phyloP scores from a whole-genome alignment of 1,140 invertebrate genomes.

The Drosophila pruinosa region DNA sequence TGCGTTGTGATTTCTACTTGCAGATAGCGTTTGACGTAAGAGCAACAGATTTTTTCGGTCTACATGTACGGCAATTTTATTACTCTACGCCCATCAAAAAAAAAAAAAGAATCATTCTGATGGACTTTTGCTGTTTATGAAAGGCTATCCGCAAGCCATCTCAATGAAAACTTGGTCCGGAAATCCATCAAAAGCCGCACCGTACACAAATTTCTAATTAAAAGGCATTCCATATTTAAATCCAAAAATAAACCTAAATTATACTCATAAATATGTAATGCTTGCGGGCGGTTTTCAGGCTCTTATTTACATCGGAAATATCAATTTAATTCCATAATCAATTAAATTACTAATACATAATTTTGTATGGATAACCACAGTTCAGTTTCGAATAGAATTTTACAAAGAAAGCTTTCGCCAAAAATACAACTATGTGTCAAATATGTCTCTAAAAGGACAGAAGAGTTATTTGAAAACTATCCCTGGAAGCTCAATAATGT shows the following conservation, averaged over 20 bases:
- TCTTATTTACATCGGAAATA: neutral
- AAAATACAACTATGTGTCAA: neutral
- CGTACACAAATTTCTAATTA: conserved; percentile 31
- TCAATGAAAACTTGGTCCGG: conserved; percentile 6
- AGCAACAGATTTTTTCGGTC: conserved; percentile 69
- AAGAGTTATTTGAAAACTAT: neutral
- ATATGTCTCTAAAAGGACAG: neutral
- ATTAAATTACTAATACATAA: no score
- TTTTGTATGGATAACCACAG: no score
- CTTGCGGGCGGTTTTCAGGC: neutral
- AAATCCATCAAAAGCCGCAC: conserved; percentile 22
- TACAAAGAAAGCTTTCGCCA: no score
- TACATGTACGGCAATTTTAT: conserved; percentile 67
- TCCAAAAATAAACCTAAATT: neutral
- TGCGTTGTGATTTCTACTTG: conserved; percentile 55
- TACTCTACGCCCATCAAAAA: conserved; percentile 34
- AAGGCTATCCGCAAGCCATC: conserved; percentile 11
- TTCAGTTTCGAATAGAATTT: no score
- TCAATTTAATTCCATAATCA: neutral
- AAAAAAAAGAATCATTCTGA: conserved; percentile 6
- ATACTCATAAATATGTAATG: conserved; percentile 6
- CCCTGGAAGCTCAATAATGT: neutral
- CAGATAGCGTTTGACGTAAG: conserved; percentile 75
- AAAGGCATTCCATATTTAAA: conserved; percentile 14
- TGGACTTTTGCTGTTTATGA: conserved; percentile 60